Evolutionary conservation across 1,140 invertebrate genomes (phyloP).

Genomic region (Leptopilina clavipes): DNA sequence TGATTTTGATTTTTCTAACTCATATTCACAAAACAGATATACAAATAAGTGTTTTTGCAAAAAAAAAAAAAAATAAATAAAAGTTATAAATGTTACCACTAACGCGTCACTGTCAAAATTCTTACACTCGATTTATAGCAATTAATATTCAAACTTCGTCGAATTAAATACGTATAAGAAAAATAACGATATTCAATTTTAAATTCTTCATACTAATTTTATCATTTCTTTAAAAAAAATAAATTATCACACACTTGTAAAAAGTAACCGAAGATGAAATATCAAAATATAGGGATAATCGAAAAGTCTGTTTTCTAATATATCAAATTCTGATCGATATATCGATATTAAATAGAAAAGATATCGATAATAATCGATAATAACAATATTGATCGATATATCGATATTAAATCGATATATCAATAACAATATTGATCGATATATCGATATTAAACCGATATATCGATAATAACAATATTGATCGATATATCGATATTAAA

Average conservation of each 20-base stretch:
- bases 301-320: no score
- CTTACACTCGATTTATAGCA: slow-evolving; percentile 5
- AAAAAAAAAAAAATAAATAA: no score
- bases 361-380: no score
- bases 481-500: no score
- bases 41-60: slow-evolving; percentile 20
- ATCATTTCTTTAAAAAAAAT: slow-evolving; percentile 1
- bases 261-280: slow-evolving; percentile 1
- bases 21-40: background rate
- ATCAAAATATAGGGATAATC: background rate
- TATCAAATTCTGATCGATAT: no score
- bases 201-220: background rate
- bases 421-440: no score
- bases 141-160: slow-evolving; percentile 13
- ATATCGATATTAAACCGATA: no score
- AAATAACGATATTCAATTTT: background rate
- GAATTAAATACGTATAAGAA: background rate
- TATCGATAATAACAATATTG: no score
- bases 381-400: no score
- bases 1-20: background rate
- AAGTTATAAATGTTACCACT: slow-evolving; percentile 26
- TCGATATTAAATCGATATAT: no score
- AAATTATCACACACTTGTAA: slow-evolving; percentile 7
- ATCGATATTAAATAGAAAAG: no score
- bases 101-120: slow-evolving; percentile 18